phyloP scores from a whole-genome alignment of 2,797 vertebrate species.

The Schizothorax lantsangensis region DNA sequence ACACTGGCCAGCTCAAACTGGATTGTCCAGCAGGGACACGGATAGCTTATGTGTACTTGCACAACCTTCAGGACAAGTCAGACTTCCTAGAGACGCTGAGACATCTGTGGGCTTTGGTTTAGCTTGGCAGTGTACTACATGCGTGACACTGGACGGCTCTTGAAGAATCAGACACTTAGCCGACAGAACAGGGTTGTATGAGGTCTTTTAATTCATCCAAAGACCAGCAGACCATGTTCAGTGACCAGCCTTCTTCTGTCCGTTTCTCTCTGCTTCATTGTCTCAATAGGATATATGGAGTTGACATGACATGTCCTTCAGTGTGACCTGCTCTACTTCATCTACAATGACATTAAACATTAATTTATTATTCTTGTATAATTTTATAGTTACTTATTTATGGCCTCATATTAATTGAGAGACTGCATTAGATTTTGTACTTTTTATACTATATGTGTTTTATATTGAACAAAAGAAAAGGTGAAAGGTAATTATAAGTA shows the following conservation, averaged over 20 bases:
- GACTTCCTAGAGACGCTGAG: not conserved
- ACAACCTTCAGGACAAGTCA: constrained; percentile 14
- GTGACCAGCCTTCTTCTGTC: not conserved
- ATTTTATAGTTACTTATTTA: not conserved
- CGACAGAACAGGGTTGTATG: not conserved
- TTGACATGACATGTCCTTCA: constrained; percentile 4
- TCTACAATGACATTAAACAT: not conserved
- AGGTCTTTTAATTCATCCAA: not conserved
- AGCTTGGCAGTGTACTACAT: not conserved
- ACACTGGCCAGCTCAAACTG: constrained; percentile 4
- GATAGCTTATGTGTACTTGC: constrained; percentile 4
- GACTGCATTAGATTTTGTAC: not conserved
- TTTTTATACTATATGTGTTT: not conserved
- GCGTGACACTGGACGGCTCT: not conserved
- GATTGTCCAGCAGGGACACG: not conserved
- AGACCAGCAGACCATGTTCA: not conserved
- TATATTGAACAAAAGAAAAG: not conserved
- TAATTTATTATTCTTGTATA: not conserved
- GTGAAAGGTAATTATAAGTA: too few relatives aligned
- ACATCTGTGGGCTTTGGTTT: constrained; percentile 10
- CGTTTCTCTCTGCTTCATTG: not conserved
- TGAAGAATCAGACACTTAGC: constrained; percentile 16
- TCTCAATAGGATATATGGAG: not conserved
- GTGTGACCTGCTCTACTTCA: not conserved
- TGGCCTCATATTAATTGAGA: not conserved